Base-by-base conservation (phyloP, 64 coral and sea anemone species). In the Trachythela sp. region DNA sequence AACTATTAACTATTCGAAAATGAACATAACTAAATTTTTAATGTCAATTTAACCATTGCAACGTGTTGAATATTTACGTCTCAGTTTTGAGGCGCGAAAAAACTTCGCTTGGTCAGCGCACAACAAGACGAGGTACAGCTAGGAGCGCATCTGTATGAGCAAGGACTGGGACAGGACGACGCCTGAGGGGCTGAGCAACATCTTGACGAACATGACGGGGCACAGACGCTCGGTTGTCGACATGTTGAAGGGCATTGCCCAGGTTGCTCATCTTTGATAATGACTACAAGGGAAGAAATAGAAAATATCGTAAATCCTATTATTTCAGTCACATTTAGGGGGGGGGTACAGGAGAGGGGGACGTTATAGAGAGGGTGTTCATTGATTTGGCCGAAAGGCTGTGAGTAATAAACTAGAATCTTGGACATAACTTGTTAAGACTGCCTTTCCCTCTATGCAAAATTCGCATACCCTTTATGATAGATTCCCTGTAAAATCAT, bases 61-160 rank as follows among this genome's bases (percentile, higher is more conserved):
- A 2, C 26, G 56, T 24, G 8, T 24, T 9, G 56, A 6, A 45
- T 64, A 0, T 64, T 64, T n/a, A 64, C 20, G 2, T 24, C 20
- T 64, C 17, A 64, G 20, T 64, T 27, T 6, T 64, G 8, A 26
- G 5, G 20, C 0, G 26, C 56, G 56, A 5, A 26, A 18, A 27
- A 7, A 64, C 56, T 64, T 64, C 17, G 26, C 26, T 64, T 64
- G 18, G 56, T 64, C 26, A 80, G 7, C 8, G 33, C 33, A 30
- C 75, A 80, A 38, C 75, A 80, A 35, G 37, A 35, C 10, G 75
- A 15, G 20, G 75, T 80, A 80, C 75, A 80, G 75, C 75, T 80
- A 18, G 75, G 75, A 2, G 75, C 75, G 75, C 75, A 80, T 80
- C 30, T 14, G 30, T 18, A 34, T 15, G 31, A 35, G 33, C 75